These are phyloP conservation scores for Charadrius vociferus DNA, from an alignment of 2,113 vertebrate species.

Conservation along the genomic window DNA sequence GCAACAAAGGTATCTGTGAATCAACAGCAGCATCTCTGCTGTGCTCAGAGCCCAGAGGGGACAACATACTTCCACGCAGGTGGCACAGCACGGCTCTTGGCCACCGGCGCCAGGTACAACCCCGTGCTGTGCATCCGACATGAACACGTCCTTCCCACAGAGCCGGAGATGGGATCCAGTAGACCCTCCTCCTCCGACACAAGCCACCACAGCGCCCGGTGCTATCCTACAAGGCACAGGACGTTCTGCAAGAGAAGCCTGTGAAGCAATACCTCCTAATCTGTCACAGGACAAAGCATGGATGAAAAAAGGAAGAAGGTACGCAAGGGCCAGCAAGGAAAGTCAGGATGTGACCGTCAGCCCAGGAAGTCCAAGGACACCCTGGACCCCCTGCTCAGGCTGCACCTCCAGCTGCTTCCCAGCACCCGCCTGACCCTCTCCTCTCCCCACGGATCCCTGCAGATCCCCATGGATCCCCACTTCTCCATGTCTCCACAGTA, in stretches of 20 bases:
- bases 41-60: not conserved
- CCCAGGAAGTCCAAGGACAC: not conserved
- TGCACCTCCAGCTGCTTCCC: not conserved
- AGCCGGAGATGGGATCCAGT: not conserved
- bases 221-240: not conserved
- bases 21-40: not conserved
- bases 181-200: not conserved
- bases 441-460: not conserved
- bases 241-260: not conserved
- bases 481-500: not conserved
- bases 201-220: rapidly evolving
- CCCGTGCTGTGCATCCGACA: not conserved
- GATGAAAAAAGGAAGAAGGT: not conserved
- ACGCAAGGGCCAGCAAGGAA: not conserved
- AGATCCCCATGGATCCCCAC: not conserved
- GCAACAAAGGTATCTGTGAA: rapidly evolving
- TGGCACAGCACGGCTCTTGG: not conserved
- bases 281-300: not conserved
- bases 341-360: not conserved
- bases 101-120: not conserved
- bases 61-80: rapidly evolving
- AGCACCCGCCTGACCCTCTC: not conserved
- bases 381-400: not conserved
- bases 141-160: rapidly evolving
- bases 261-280: not conserved